A percentile compares a stretch with the other conserved stretches of the same genome.
phyloP scores from a whole-genome alignment of 1,140 invertebrate genomes.

The Drosophila lacteicornis region DNA sequence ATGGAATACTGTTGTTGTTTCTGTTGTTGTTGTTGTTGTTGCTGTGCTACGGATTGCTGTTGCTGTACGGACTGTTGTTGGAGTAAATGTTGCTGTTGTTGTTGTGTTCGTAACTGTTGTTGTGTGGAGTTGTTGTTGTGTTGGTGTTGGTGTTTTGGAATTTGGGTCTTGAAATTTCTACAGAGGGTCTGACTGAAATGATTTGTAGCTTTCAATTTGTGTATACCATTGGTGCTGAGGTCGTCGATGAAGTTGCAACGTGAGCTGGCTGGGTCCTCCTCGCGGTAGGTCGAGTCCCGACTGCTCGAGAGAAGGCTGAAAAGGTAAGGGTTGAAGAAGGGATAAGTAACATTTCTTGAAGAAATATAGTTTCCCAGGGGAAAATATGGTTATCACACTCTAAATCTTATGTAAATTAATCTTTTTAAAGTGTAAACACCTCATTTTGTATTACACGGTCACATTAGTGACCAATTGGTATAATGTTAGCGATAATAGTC shows the following conservation, averaged over 20 bases:
- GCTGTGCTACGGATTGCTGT: constrained; percentile 52
- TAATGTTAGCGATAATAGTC: too few species aligned
- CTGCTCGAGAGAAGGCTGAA: constrained; percentile 92
- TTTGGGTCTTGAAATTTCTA: constrained; percentile 83
- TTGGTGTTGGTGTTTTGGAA: constrained; percentile 68
- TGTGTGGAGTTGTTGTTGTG: constrained; percentile 53
- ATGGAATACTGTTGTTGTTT: constrained; percentile 79
- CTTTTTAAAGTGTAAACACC: too few species aligned
- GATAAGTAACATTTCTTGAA: not conserved
- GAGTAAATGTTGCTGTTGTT: constrained; percentile 46
- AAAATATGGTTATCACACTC: not conserved
- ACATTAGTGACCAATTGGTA: too few species aligned
- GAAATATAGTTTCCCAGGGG: too few species aligned
- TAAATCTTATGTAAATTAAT: not conserved
- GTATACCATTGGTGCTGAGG: constrained; percentile 75
- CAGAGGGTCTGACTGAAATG: constrained; percentile 75
- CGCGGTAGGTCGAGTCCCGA: constrained; percentile 83
- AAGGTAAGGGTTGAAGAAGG: not conserved
- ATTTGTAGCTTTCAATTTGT: constrained; percentile 59
- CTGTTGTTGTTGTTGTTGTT: constrained; percentile 49
- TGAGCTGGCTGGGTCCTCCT: constrained; percentile 72
- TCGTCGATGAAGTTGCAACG: constrained; percentile 44
- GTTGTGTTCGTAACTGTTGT: constrained; percentile 70
- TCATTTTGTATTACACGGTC: too few species aligned
- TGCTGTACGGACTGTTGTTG: constrained; percentile 57